Conservation (phyloP, 2,797 vertebrate species). For the Neostethus bicornis region DNA sequence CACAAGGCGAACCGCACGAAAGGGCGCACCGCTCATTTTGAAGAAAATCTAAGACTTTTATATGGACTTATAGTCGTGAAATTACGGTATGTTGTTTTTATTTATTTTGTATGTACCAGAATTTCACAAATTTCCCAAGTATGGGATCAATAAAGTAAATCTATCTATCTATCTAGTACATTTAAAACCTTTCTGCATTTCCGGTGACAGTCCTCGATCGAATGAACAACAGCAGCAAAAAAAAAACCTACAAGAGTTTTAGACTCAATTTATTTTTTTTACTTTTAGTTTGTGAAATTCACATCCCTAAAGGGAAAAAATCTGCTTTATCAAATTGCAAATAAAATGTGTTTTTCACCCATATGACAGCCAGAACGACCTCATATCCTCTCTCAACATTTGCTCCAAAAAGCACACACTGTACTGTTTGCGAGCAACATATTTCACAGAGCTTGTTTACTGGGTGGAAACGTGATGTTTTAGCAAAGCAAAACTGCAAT, state of each 20-base stretch:
- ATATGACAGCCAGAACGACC: slow-evolving; percentile 1
- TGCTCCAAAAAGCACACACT: slow-evolving; percentile 16
- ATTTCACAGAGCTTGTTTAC: slow-evolving; percentile 29
- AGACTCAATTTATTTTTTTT: slow-evolving; percentile 5
- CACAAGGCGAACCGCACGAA: too few relatives aligned
- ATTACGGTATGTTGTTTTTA: too few relatives aligned
- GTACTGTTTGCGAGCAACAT: slow-evolving; percentile 13
- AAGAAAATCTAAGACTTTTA: too few relatives aligned
- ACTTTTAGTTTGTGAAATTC: slow-evolving; percentile 9
- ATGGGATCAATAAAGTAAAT: too few relatives aligned
- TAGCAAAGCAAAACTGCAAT: slow-evolving; percentile 28
- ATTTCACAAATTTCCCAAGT: too few relatives aligned
- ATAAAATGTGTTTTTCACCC: neutral
- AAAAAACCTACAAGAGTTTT: slow-evolving; percentile 12
- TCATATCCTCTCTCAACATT: neutral
- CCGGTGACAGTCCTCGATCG: slow-evolving; percentile 25
- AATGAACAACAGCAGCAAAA: slow-evolving; percentile 19
- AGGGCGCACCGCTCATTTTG: too few relatives aligned
- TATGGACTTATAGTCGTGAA: too few relatives aligned
- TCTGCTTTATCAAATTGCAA: neutral
- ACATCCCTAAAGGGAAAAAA: neutral
- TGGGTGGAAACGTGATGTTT: slow-evolving; percentile 24
- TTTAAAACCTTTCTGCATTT: slow-evolving; percentile 41
- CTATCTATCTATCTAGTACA: too few relatives aligned
- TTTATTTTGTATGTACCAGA: too few relatives aligned